Base-by-base conservation (phyloP, 1,140 invertebrate species). In the Drosophila parabipectinata region DNA sequence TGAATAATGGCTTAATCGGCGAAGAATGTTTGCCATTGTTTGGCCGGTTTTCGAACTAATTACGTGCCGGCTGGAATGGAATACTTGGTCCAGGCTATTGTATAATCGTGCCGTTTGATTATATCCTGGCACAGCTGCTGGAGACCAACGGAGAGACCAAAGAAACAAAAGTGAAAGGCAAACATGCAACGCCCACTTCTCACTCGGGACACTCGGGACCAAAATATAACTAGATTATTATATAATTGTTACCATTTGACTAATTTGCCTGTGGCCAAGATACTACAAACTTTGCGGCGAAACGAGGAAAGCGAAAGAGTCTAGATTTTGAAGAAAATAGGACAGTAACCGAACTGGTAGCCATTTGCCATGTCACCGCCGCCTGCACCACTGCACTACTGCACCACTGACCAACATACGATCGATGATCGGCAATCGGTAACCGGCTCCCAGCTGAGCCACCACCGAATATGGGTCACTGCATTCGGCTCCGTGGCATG, bases 1-100 rank as follows among this genome's bases (percentile, higher is more conserved):
- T 88, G 82, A 87, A 88, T 87, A 87, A 87, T 87, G 82, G 79
- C 82, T 87, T 75, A 87, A 87, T 87, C 88, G 83, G 41, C 34
- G 52, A 39, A 71, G 47, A 60, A 78, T 51, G 52, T 41, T 60
- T 60, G 15, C 32, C 52, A 72, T 57, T 45, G 59, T 32, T 54
- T 44, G 41, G 18, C 58, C 28, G 30, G 50, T 14, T 18, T 15
- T 14, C 41, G 34, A 9, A 60, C 39, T 55, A 75, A 76, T 66
- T 50, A 76, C 62, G 64, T 68, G 63, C 30, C 50, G 63, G 39
- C 4, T n/a, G 37, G 37, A 18, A 18, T 15, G 15, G 15, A 41
- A 5, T 10, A n/a, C 4, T 45, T 21, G 48, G 52, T 60, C 48
- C 53, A 44, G 15, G 37, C 60, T 51, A 84, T 83, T 83, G 81